Base-by-base conservation (phyloP, 2,113 vertebrate species). In the Pipra filicauda region DNA sequence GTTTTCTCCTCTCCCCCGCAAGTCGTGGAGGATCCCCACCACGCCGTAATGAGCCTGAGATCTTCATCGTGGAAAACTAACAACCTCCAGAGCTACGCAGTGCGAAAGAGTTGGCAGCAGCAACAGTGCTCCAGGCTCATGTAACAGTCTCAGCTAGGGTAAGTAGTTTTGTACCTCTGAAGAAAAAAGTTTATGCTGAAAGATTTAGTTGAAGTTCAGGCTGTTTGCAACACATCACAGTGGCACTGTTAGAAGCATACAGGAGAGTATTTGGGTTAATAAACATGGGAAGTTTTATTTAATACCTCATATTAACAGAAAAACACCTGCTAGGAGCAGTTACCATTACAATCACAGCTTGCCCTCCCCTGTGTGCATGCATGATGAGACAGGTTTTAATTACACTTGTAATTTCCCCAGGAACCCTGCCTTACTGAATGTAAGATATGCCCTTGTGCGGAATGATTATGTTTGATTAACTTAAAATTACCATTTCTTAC, bases 321-420 rank as follows among this genome's bases (percentile, higher is more conserved):
- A 90, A 94, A 83, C 85, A 94, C 82, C 88, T 96, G 78, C 76
- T 77, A 91, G 72, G 44, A 95, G 72, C 44, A 73, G 64, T 88
- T 86, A 37, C 75, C 77, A 90, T 90, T 94, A 85, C 51, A 85
- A 35, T 91, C 88, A 86, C 76, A 95, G 88, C 90, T 94, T 96
- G 88, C 39, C 55, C 67, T 95, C 90, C 78, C 75, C 61, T 88
- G 75, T 52, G 79, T 76, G 88, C n/a, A 16, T 55, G 51, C 79
- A 55, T 28, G 83, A 96, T 86, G 82, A 95, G 82, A 52, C 61
- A 90, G 59, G 44, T 91, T 95, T 96, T 96, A 96, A 97, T 94
- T 96, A 96, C 85, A 88, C 26, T 95, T 93, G 85, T 88, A 75
- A 59, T 96, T 85, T 95, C 92, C 92, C 88, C 72, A 49, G 90